phyloP scores from a whole-genome alignment of 2,113 vertebrate species.

The Caranx ignobilis region DNA sequence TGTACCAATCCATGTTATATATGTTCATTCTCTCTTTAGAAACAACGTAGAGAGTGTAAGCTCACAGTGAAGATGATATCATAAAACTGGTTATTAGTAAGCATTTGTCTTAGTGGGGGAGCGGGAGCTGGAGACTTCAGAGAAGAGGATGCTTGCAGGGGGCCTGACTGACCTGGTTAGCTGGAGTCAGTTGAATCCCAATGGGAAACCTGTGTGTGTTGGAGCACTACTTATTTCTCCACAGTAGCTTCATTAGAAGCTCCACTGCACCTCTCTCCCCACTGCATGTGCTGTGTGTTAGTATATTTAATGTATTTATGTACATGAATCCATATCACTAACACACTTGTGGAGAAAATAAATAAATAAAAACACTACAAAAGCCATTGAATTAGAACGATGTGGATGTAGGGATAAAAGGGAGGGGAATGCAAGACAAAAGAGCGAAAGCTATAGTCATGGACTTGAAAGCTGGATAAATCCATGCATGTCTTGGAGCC shows the following conservation, averaged over 20 bases:
- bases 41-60: not conserved
- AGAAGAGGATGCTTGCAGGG: conserved; percentile 23
- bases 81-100: not conserved
- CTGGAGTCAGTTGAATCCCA: conserved; percentile 23
- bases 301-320: conserved; percentile 33
- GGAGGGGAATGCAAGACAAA: conserved; percentile 32
- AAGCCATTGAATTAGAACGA: conserved; percentile 12
- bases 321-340: conserved; percentile 31
- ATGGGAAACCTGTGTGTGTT: conserved; percentile 30
- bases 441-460: conserved; percentile 14
- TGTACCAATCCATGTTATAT: not conserved
- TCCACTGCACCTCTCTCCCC: conserved; percentile 5
- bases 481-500: conserved; percentile 41
- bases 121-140: not conserved
- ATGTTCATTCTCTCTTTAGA: not conserved
- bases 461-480: conserved; percentile 52
- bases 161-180: conserved; percentile 54
- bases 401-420: conserved; percentile 28
- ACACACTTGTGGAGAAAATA: conserved; percentile 13
- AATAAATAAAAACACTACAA: not conserved
- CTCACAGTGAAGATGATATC: not conserved
- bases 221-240: conserved; percentile 21
- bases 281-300: not conserved
- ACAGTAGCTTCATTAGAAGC: conserved; percentile 50
- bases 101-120: conserved; percentile 1